Percentiles rank a stretch among this genome's conserved stretches.
Conservation (phyloP, 2,113 vertebrate genomes). For the Ammospiza nelsoni region DNA sequence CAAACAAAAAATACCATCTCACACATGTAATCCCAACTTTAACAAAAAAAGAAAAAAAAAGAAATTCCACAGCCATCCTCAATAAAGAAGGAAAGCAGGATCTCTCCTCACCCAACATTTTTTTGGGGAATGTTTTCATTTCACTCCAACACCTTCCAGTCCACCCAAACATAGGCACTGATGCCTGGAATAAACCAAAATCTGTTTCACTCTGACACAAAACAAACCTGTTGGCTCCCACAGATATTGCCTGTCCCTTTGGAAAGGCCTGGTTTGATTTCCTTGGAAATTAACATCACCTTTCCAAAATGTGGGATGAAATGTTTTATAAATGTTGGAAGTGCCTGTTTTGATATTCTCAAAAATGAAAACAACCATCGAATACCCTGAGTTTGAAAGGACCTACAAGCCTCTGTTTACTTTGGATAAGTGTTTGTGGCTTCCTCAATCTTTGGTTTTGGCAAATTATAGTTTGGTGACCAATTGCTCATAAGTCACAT, state of each 20-base stretch:
- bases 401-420: not conserved
- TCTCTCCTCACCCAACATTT: not conserved
- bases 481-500: not conserved
- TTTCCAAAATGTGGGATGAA: not conserved
- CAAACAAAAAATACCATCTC: not conserved
- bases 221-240: not conserved
- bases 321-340: not conserved
- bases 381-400: not conserved
- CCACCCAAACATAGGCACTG: fast-evolving
- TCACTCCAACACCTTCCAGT: not conserved
- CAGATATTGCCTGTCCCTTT: not conserved
- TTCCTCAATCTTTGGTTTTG: not conserved
- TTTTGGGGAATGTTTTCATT: not conserved
- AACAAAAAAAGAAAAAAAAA: not conserved
- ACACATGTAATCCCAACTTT: not conserved
- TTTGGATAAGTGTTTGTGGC: not conserved
- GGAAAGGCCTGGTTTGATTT: not conserved
- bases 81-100: fast-evolving
- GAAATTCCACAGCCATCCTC: not conserved
- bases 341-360: not conserved
- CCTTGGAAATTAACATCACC: not conserved
- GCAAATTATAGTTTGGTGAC: not conserved
- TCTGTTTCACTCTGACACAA: not conserved
- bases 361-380: not conserved
- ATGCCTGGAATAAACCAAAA: not conserved